A percentile compares a stretch with the other conserved stretches of the same genome.
Conservation (phyloP, 2,113 vertebrate genomes). For the Cebidichthys violaceus region DNA sequence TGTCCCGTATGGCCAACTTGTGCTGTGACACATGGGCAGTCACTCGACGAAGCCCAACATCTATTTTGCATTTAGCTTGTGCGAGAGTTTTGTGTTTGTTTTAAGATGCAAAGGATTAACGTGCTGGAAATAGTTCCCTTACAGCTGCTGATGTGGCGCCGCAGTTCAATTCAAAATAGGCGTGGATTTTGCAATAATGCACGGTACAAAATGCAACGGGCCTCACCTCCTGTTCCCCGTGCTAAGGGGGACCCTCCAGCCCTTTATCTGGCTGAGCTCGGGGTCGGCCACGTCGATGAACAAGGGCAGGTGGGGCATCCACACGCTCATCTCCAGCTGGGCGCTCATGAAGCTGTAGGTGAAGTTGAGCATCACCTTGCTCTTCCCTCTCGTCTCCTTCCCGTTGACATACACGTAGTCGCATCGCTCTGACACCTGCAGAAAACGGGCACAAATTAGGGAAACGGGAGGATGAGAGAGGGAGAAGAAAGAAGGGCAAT, state of each 20-base stretch:
- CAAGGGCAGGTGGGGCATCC: conserved; percentile 93
- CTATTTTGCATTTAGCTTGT: not conserved
- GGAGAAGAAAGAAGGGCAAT: not conserved
- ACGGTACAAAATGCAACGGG: not conserved
- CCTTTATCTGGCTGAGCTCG: conserved; percentile 96
- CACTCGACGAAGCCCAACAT: not conserved
- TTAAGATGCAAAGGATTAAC: not conserved
- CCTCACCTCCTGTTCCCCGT: conserved; percentile 80
- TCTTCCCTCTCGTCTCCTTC: conserved; percentile 92
- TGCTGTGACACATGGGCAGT: not conserved
- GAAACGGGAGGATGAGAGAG: not conserved
- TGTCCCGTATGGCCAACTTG: not conserved
- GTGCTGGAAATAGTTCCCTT: not conserved
- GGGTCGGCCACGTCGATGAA: conserved; percentile 93
- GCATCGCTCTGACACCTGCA: conserved; percentile 93
- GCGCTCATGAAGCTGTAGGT: conserved; percentile 92
- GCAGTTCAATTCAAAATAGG: not conserved
- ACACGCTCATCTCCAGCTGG: conserved; percentile 90
- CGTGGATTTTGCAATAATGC: not conserved
- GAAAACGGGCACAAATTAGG: not conserved
- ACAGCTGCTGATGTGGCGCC: not conserved
- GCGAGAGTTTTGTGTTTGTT: not conserved
- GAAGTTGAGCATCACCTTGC: conserved; percentile 89
- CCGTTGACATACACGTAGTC: conserved; percentile 95
- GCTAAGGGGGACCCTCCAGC: conserved; percentile 90